These are phyloP conservation scores for Fragum fragum DNA, from an alignment of 2,888 invertebrate species.

Conservation along the genomic window DNA sequence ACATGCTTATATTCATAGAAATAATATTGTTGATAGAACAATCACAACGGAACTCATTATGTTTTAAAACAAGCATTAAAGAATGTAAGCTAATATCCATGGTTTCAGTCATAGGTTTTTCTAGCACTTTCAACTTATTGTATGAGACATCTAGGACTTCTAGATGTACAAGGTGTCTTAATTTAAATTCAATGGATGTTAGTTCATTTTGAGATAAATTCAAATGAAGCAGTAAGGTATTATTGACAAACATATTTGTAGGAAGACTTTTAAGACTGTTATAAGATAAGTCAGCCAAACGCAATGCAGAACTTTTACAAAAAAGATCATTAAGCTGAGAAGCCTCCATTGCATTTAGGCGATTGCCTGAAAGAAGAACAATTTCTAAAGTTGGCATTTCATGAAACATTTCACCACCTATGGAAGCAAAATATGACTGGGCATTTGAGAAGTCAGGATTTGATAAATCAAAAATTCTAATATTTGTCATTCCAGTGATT, in stretches of 20 bases:
- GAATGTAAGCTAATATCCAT: not conserved
- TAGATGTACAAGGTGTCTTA: not conserved
- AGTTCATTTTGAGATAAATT: slow-evolving; percentile 4
- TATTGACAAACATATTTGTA: not conserved
- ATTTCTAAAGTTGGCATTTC: not conserved
- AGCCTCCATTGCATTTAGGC: not conserved
- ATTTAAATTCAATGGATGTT: not conserved
- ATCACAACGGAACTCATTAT: not conserved
- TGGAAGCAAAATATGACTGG: not conserved
- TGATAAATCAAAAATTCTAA: not conserved
- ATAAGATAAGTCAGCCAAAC: not conserved
- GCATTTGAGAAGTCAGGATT: not conserved
- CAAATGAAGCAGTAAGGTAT: not conserved
- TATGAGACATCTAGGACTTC: slow-evolving; percentile 3
- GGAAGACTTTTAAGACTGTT: not conserved
- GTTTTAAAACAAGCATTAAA: not conserved
- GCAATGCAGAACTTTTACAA: not conserved
- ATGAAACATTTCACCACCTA: not conserved
- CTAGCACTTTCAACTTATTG: not conserved
- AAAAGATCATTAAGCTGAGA: not conserved
- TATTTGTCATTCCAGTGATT: not conserved
- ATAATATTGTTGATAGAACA: slow-evolving; percentile 7
- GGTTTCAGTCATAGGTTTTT: not conserved
- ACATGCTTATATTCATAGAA: not conserved
- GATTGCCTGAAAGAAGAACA: not conserved